A percentile compares a stretch with the other conserved stretches of the same genome.
These are phyloP conservation scores for Exocentrus adspersus DNA, from an alignment of 2,888 invertebrate genomes.

Conservation along the genomic window DNA sequence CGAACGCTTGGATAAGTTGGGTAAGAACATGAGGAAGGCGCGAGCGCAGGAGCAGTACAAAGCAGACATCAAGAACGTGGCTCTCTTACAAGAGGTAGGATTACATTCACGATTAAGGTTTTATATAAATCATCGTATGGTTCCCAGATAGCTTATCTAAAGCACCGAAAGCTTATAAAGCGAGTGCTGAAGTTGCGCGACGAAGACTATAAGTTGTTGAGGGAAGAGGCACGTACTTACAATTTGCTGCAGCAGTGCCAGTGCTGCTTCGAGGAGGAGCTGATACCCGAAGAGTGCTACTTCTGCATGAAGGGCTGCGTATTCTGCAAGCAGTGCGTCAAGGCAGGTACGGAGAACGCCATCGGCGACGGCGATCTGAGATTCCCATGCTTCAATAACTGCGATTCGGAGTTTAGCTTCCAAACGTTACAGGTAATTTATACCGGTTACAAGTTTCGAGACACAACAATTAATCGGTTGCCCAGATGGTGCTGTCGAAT, in stretches of 20 bases:
- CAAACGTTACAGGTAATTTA: conserved; percentile 55
- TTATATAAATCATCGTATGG: background rate
- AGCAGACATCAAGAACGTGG: conserved; percentile 49
- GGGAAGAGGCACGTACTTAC: conserved; percentile 57
- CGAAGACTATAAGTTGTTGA: conserved; percentile 51
- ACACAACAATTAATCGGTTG: conserved; percentile 33
- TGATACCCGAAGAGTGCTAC: conserved; percentile 62
- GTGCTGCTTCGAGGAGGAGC: conserved; percentile 68
- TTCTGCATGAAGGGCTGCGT: conserved; percentile 56
- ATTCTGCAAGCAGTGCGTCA: conserved; percentile 65
- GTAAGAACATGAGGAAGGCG: conserved; percentile 43
- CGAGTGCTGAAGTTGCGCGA: conserved; percentile 53
- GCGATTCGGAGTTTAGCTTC: conserved; percentile 61
- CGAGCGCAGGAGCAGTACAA: conserved; percentile 19
- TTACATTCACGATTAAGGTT: background rate
- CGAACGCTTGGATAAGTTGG: conserved; percentile 48
- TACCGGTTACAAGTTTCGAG: background rate
- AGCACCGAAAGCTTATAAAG: conserved; percentile 55
- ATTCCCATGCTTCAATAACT: conserved; percentile 65
- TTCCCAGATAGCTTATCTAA: conserved; percentile 55
- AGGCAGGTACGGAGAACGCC: conserved; percentile 58
- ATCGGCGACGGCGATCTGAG: conserved; percentile 62
- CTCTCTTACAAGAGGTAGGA: conserved; percentile 56
- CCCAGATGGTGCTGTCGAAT: conserved; percentile 62
- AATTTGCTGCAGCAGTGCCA: conserved; percentile 62